Conservation (phyloP, 1,140 invertebrate species). For the Bombus difficillimus region DNA sequence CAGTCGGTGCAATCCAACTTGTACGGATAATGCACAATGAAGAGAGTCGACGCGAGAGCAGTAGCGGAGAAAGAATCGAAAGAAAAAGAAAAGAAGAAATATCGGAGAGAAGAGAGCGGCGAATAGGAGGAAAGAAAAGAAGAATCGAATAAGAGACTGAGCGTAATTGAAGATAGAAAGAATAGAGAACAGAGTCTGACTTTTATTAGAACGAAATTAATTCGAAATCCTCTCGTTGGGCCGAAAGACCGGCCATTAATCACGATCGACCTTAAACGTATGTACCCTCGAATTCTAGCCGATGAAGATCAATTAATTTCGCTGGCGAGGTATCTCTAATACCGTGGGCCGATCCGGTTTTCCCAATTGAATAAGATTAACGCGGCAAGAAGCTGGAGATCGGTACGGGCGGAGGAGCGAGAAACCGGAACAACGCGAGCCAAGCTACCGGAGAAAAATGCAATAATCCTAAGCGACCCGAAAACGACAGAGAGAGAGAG, state of each 20-base stretch:
- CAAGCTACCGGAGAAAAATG: conserved; percentile 15
- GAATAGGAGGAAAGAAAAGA: not conserved
- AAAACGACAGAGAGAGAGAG: conserved; percentile 5
- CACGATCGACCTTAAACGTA: conserved; percentile 36
- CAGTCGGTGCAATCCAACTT: conserved; percentile 2
- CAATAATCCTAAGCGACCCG: conserved; percentile 54
- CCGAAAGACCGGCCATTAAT: conserved; percentile 16
- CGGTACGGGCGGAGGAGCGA: not conserved
- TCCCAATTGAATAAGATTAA: conserved; percentile 46
- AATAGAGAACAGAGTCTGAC: not conserved
- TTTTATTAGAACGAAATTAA: conserved; percentile 51
- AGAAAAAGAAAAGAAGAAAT: not conserved
- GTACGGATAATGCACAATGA: not conserved
- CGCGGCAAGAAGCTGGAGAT: not conserved
- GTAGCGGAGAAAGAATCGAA: not conserved
- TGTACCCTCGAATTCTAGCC: conserved; percentile 35
- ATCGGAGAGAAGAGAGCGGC: too few species aligned
- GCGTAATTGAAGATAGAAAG: conserved; percentile 10
- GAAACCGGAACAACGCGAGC: not conserved
- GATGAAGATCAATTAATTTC: conserved; percentile 49
- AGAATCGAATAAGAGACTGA: not conserved
- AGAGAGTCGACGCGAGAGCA: not conserved
- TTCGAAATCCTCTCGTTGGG: conserved; percentile 19
- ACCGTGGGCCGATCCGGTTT: not conserved
- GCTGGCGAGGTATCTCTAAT: conserved; percentile 31